phyloP scores from a whole-genome alignment of 2,797 vertebrate genomes.

The Lithobates pipiens region DNA sequence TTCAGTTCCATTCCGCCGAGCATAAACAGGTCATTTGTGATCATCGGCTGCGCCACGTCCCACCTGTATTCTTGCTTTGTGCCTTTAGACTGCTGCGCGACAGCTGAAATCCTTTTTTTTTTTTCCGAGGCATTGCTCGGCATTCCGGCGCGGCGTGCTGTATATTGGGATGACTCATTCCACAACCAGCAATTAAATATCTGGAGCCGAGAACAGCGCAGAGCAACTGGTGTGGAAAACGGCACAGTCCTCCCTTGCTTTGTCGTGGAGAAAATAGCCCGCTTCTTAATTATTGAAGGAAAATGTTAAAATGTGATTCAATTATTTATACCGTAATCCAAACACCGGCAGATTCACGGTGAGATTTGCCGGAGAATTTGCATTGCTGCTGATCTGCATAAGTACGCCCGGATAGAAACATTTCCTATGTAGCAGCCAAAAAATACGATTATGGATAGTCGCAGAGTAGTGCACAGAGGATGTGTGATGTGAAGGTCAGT shows the following conservation, averaged over 20 bases:
- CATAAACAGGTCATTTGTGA: not conserved
- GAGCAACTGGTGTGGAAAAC: conserved; percentile 9
- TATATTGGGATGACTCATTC: conserved; percentile 36
- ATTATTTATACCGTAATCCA: conserved; percentile 34
- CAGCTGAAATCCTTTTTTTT: not conserved
- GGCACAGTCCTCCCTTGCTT: not conserved
- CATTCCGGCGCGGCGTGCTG: not conserved
- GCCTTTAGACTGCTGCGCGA: not conserved
- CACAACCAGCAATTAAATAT: conserved; percentile 23
- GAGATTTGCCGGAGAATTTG: too few species aligned
- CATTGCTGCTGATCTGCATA: not conserved
- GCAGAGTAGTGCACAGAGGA: too few species aligned
- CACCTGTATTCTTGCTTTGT: not conserved
- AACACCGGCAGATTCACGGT: too few species aligned
- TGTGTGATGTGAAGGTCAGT: too few species aligned
- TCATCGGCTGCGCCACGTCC: too few species aligned
- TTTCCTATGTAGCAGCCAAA: too few species aligned
- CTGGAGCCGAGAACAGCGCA: not conserved
- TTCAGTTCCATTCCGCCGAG: not conserved
- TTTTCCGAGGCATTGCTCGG: not conserved
- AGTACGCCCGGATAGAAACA: too few species aligned
- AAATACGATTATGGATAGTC: too few species aligned
- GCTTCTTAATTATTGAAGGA: conserved; percentile 25
- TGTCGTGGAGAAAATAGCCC: not conserved
- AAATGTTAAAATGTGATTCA: conserved; percentile 9